phyloP scores from a whole-genome alignment of 2,113 vertebrate species.

The Hemibagrus wyckioides region DNA sequence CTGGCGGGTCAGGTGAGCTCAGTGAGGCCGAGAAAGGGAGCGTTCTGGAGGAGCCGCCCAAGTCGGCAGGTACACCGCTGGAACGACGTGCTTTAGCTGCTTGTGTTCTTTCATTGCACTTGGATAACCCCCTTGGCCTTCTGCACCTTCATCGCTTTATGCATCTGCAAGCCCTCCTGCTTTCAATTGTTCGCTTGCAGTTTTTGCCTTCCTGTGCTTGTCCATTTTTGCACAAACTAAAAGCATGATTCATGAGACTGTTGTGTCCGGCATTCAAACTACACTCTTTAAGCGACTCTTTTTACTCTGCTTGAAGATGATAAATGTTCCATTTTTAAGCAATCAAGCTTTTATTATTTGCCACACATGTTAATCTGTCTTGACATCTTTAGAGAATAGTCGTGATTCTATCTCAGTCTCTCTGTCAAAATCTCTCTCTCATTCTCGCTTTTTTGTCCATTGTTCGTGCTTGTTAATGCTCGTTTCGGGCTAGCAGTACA shows the following conservation, averaged over 20 bases:
- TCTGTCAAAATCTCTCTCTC: no score
- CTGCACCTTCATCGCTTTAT: background rate
- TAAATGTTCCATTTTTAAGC: background rate
- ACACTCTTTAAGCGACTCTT: background rate
- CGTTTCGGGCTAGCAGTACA: background rate
- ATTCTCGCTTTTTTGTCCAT: background rate
- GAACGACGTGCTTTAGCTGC: background rate
- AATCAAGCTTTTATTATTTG: background rate
- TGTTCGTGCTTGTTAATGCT: background rate
- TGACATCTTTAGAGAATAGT: background rate
- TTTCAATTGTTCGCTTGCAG: background rate
- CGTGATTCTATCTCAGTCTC: background rate
- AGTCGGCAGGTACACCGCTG: slow-evolving; percentile 59
- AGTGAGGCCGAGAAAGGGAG: slow-evolving; percentile 44
- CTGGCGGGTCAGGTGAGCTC: slow-evolving; percentile 34
- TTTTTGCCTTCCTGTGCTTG: background rate
- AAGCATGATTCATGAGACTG: background rate
- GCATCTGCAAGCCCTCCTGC: background rate
- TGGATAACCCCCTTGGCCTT: background rate
- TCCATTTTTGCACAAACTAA: background rate
- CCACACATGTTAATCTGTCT: background rate
- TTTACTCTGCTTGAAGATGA: background rate
- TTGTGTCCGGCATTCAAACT: background rate
- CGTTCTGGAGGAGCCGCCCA: slow-evolving; percentile 51
- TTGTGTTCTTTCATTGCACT: background rate